Evolutionary conservation across 30 jellyfish, hydroid and myxozoan genomes (phyloP).

Genomic region (Rhopilema esculentum): DNA sequence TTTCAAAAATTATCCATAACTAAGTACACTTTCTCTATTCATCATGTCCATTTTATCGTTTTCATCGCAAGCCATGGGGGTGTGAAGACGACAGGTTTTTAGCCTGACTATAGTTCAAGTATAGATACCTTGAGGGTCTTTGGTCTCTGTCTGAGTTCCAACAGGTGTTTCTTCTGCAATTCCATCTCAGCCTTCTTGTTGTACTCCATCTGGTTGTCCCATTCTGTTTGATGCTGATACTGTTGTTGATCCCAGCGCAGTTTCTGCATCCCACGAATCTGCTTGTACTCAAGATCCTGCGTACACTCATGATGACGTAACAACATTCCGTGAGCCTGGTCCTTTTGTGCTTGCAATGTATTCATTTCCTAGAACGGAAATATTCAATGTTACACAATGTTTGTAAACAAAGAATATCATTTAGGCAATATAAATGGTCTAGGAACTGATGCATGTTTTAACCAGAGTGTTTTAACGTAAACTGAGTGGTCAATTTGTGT

Average conservation of each 20-base stretch:
- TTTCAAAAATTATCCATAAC: too few species aligned
- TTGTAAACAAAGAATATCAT: too few species aligned
- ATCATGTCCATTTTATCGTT: too few species aligned
- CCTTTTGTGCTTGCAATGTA: conserved; percentile 96
- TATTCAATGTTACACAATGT: background rate
- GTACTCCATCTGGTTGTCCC: conserved; percentile 99
- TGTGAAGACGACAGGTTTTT: too few species aligned
- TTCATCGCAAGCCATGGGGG: too few species aligned
- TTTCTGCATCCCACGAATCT: conserved; percentile 89
- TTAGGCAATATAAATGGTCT: too few species aligned
- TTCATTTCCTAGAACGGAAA: conserved; percentile 87
- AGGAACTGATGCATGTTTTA: too few species aligned
- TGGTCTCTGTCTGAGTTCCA: conserved; percentile 97
- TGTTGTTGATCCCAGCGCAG: conserved; percentile 94
- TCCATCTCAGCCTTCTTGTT: conserved; percentile 99
- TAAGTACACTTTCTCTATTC: too few species aligned
- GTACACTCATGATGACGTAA: conserved; percentile 98
- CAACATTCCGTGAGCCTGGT: conserved; percentile 97
- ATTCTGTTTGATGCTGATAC: conserved; percentile 93
- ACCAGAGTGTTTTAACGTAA: too few species aligned
- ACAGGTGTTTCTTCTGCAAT: conserved; percentile 93
- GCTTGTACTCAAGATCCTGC: conserved; percentile 94
- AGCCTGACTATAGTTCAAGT: background rate
- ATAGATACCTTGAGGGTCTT: conserved; percentile 85
- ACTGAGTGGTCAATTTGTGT: too few species aligned